Evolutionary conservation across 2,888 invertebrate species (phyloP).

Genomic region (Pecten maximus): DNA sequence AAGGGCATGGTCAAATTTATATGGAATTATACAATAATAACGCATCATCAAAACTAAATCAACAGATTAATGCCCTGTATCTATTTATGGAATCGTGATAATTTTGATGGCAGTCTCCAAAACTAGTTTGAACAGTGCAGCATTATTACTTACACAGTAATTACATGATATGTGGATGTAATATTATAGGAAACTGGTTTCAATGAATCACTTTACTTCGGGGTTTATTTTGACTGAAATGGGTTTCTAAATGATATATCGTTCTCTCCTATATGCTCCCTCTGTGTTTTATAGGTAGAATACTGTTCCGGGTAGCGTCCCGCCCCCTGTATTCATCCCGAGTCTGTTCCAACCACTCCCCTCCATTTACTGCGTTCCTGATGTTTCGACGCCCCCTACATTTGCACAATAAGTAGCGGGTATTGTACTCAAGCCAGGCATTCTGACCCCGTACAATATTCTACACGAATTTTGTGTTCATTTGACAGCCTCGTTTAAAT

Average conservation of each 20-base stretch:
- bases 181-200: not conserved
- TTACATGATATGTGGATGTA: not conserved
- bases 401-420: not conserved
- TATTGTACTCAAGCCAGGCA: not conserved
- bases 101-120: too few relatives aligned
- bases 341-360: not conserved
- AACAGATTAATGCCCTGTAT: too few relatives aligned
- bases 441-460: not conserved
- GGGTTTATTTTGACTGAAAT: not conserved
- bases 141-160: too few relatives aligned
- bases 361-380: not conserved
- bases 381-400: not conserved
- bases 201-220: not conserved
- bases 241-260: not conserved
- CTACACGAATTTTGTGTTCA: not conserved
- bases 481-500: not conserved
- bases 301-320: conserved; percentile 22
- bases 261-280: not conserved
- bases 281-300: conserved; percentile 3
- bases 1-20: not conserved
- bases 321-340: conserved; percentile 10
- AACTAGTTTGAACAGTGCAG: too few relatives aligned
- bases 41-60: too few relatives aligned
- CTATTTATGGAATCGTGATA: too few relatives aligned
- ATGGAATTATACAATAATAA: not conserved